Conservation (phyloP, 2,113 vertebrate species). For the Cathartes aura region DNA sequence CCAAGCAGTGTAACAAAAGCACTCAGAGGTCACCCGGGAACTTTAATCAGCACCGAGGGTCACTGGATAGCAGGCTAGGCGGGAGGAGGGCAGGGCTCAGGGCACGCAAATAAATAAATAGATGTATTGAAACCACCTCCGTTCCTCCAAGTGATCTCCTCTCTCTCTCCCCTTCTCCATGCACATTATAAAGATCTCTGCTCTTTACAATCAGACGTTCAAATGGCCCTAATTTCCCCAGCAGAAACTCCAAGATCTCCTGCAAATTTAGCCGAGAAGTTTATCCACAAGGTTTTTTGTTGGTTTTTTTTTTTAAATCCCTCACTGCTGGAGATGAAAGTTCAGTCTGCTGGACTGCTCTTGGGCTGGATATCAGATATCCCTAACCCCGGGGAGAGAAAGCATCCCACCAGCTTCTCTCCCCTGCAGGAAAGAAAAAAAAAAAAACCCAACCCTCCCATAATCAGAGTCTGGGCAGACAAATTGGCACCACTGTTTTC, state of each 20-base stretch:
- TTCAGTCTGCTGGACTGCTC: slow-evolving; percentile 74
- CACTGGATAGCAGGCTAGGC: slow-evolving; percentile 83
- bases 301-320: background rate
- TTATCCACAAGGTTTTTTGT: slow-evolving; percentile 56
- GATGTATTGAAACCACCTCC: slow-evolving; percentile 7
- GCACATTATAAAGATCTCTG: background rate
- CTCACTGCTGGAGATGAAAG: slow-evolving; percentile 75
- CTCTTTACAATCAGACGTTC: slow-evolving; percentile 61
- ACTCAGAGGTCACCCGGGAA: slow-evolving; percentile 81
- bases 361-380: slow-evolving; percentile 79
- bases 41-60: slow-evolving; percentile 91
- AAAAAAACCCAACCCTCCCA: slow-evolving; percentile 51
- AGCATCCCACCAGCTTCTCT: slow-evolving; percentile 75
- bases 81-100: slow-evolving; percentile 60
- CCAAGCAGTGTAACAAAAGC: slow-evolving; percentile 82
- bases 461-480: slow-evolving; percentile 81
- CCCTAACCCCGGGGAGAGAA: slow-evolving; percentile 75
- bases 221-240: slow-evolving; percentile 54
- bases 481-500: slow-evolving; percentile 82
- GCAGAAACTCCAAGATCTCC: slow-evolving; percentile 66
- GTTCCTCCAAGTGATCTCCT: slow-evolving; percentile 5
- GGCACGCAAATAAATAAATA: slow-evolving; percentile 67
- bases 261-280: slow-evolving; percentile 70
- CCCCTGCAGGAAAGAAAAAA: slow-evolving; percentile 40
- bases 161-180: background rate